phyloP scores from a whole-genome alignment of 2,113 vertebrate species.

The Oryzias javanicus region DNA sequence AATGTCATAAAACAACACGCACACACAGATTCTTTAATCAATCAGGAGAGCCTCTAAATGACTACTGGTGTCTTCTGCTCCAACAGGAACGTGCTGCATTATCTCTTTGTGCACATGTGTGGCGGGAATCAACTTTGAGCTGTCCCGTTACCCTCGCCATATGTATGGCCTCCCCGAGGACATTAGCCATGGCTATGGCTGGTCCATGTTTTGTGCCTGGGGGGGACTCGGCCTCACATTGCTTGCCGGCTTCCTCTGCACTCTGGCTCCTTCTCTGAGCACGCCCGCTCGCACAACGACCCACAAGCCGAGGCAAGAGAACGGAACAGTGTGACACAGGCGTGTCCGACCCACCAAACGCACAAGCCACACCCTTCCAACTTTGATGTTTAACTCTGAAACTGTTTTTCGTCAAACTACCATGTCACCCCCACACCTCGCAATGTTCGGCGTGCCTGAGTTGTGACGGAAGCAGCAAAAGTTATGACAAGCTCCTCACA shows the following conservation, averaged over 20 bases:
- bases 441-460: conserved; percentile 70
- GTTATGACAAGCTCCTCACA: conserved; percentile 47
- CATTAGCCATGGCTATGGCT: conserved; percentile 95
- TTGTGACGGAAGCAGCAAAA: conserved; percentile 48
- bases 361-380: conserved; percentile 55
- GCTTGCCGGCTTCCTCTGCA: conserved; percentile 92
- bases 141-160: conserved; percentile 90
- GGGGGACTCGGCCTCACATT: conserved; percentile 91
- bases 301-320: conserved; percentile 92
- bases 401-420: conserved; percentile 60
- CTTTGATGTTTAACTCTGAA: conserved; percentile 61
- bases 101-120: conserved; percentile 94
- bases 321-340: conserved; percentile 86
- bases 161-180: conserved; percentile 92
- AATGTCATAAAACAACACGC: conserved; percentile 27
- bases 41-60: conserved; percentile 23
- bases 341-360: conserved; percentile 36
- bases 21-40: conserved; percentile 12
- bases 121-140: conserved; percentile 92
- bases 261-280: conserved; percentile 88
- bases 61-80: conserved; percentile 37
- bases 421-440: conserved; percentile 43
- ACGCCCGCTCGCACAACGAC: conserved; percentile 78
- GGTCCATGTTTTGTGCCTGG: conserved; percentile 98
- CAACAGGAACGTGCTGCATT: conserved; percentile 90